Percentiles rank a stretch among this genome's conserved stretches.
phyloP scores from a whole-genome alignment of 2,888 invertebrate species.

The Shargacucullia verbasci region DNA sequence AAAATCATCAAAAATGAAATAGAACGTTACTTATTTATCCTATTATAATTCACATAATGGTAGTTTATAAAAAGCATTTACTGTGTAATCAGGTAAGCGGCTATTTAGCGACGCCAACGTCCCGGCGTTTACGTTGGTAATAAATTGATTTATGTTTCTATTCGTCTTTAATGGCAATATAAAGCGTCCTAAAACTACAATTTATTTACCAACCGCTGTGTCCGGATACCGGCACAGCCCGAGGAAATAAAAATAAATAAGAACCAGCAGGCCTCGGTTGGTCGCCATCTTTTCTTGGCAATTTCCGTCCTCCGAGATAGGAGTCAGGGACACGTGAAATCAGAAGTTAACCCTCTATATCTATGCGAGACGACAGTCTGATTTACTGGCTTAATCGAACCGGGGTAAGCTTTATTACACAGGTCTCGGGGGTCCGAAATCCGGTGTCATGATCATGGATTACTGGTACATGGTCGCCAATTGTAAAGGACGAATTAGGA shows the following conservation, averaged over 20 bases:
- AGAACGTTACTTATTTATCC: no score
- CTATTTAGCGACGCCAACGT: constrained; percentile 45
- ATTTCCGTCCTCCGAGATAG: constrained; percentile 80
- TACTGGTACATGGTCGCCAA: constrained; percentile 62
- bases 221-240: constrained; percentile 61
- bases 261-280: constrained; percentile 63
- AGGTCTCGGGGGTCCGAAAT: constrained; percentile 65
- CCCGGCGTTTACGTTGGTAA: constrained; percentile 39
- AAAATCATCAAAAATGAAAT: no score
- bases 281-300: constrained; percentile 79
- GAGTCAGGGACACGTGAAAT: constrained; percentile 82
- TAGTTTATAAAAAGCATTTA: constrained; percentile 34
- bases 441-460: constrained; percentile 61
- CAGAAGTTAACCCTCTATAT: constrained; percentile 81
- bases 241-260: constrained; percentile 82
- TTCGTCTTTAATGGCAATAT: constrained; percentile 56
- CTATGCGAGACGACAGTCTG: constrained; percentile 79
- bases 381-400: constrained; percentile 83
- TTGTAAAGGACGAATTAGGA: constrained; percentile 65
- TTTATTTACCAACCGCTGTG: constrained; percentile 69
- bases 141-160: constrained; percentile 55
- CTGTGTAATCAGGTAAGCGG: constrained; percentile 43
- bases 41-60: constrained; percentile 13
- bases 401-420: constrained; percentile 73
- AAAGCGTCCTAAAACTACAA: constrained; percentile 65